Evolutionary conservation across 2,797 vertebrate genomes (phyloP), one percentile per base, ranked within the genome.

Genomic region (Galago senegalensis): DNA sequence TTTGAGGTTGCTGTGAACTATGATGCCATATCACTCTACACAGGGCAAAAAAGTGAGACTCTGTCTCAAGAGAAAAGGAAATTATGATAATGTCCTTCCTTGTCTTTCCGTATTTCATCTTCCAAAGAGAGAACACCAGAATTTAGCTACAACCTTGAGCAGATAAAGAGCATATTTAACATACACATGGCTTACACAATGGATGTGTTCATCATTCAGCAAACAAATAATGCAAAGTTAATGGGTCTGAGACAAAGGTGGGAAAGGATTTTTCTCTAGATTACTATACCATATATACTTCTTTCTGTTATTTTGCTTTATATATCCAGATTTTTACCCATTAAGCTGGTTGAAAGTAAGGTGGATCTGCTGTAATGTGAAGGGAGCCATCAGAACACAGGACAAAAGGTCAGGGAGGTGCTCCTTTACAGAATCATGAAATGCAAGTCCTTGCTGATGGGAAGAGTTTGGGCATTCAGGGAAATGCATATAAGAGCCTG

Each of bases 71-170:
- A 49, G 13, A 49, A 49, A 49, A 49, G 14, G 11, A 14, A 14
- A 13, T 53, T 53, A 16, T 61, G 86, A 60, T 61, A 77, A 61
- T 69, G 81, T 58, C 84, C 80, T 72, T 89, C 25, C 82, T 87
- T 43, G 70, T 90, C 82, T 91, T 89, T 92, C 77, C 83, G 49
- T 23, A 83, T 40, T 94, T 94, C 25, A 77, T 25, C 81, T 67
- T 72, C n/a, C n/a, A 8, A 91, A 83, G 10, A 29, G 37, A 82
- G 7, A 76, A 53, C 31, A 49, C 31, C 61, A 88, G 73, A 60
- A 90, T 81, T 92, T 60, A 87, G 91, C 82, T 80, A 65, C 46
- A 92, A 92, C 49, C 49, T 65, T 82, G 81, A 95, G 43, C n/a
- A 73, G 25, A 49, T 23, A 31, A 63, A 82, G 84, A 83, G 61